Percentiles rank a stretch among this genome's conserved stretches.
Conservation (phyloP, 2,113 vertebrate genomes). For the Condylura cristata region DNA sequence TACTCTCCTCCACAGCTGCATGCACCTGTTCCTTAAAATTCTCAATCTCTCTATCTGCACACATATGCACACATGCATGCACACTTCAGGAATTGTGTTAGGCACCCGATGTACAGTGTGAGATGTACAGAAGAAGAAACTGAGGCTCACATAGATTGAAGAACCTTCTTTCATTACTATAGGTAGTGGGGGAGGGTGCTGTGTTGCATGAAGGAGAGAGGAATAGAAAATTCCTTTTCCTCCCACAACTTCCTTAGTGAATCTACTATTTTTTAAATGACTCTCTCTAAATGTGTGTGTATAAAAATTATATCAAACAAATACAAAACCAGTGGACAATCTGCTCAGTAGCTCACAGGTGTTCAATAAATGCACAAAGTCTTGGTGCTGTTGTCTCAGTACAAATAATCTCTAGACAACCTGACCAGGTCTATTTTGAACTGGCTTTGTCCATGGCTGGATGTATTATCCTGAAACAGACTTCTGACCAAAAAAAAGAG, state of each 20-base stretch:
- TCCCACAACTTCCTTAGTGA: neutral
- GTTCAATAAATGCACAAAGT: rapidly evolving
- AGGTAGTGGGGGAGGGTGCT: neutral
- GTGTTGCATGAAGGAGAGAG: neutral
- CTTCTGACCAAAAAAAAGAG: neutral
- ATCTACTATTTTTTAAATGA: neutral
- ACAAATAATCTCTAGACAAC: neutral
- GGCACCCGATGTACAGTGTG: neutral
- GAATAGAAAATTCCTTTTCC: neutral
- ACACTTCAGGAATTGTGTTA: neutral
- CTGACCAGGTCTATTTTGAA: neutral
- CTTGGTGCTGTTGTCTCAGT: neutral
- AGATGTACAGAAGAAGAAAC: neutral
- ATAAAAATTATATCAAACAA: neutral
- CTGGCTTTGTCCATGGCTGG: neutral
- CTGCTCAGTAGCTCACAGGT: neutral
- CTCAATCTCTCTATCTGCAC: neutral
- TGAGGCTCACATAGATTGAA: neutral
- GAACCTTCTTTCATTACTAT: neutral
- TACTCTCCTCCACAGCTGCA: neutral
- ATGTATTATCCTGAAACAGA: neutral
- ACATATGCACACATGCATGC: neutral
- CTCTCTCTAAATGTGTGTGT: neutral
- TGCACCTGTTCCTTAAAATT: neutral
- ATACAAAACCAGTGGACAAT: neutral